phyloP scores from a whole-genome alignment of 2,113 vertebrate genomes.

The Oncorhynchus tshawytscha region DNA sequence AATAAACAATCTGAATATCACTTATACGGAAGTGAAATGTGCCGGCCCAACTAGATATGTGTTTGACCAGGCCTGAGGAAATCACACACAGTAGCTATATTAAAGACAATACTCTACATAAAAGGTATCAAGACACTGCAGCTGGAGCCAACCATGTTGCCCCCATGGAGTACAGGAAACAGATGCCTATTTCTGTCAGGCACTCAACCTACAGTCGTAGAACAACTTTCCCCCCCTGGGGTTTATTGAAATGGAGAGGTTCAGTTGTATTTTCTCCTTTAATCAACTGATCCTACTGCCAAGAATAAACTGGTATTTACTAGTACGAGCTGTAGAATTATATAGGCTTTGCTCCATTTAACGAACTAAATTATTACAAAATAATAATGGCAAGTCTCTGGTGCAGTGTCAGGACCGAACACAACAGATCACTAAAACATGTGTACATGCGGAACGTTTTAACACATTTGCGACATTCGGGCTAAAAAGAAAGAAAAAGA shows the following conservation, averaged over 20 bases:
- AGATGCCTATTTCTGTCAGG: conserved; percentile 76
- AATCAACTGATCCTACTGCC: conserved; percentile 43
- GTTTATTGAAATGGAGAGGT: conserved; percentile 55
- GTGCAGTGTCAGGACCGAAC: neutral
- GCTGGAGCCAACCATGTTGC: conserved; percentile 67
- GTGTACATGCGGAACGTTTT: neutral
- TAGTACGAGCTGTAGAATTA: too few species aligned
- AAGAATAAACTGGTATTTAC: neutral
- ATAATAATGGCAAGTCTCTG: neutral
- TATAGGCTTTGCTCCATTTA: too few species aligned
- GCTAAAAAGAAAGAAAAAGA: conserved; percentile 12
- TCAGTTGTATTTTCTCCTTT: conserved; percentile 64
- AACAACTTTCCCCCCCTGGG: conserved; percentile 73
- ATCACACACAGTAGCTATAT: neutral
- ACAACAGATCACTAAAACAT: neutral
- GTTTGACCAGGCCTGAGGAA: neutral
- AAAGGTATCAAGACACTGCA: conserved; percentile 54
- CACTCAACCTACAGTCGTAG: conserved; percentile 68
- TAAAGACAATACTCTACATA: conserved; percentile 22
- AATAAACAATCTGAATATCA: neutral
- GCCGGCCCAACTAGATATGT: neutral
- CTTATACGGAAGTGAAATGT: neutral
- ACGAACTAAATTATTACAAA: too few species aligned
- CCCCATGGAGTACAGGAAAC: conserved; percentile 78
- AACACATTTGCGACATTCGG: neutral